Base-by-base conservation (phyloP, 2,888 invertebrate species). In the Leucophenga maculata region DNA sequence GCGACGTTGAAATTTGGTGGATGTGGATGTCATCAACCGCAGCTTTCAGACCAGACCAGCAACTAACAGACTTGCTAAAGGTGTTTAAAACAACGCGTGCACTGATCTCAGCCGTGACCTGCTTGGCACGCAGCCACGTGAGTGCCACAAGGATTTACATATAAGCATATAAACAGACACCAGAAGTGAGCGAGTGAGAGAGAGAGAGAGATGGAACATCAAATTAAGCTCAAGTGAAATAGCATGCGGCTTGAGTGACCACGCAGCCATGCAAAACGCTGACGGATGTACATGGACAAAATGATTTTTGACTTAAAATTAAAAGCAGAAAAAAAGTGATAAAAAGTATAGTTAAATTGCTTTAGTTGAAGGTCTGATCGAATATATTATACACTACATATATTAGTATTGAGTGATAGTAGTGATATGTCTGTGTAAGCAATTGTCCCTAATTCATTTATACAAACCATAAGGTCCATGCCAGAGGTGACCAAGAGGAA, bases 61-160 rank as follows among this genome's bases (percentile, higher is more conserved):
- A 16, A 74, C 68, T 64, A 48, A 46, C 32, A 32, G 18, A 22
- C 32, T 48, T 20, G 20, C 66, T 59, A 64, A 67, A 55, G 62
- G 68, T 52, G 68, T 18, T 44, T 60, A 60, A 50, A 44, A 14
- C 60, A 60, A 46, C 46, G 66, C 52, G 13, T 44, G 67, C 73
- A 75, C 55, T 65, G 72, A 69, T 69, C 65, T 65, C 69, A 68
- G 72, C 75, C 78, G 75, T 81, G 80, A 83, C 77, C 82, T 75
- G 74, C 67, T 81, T 80, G 82, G 79, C 82, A 75, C 73, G 72
- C 72, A 74, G 73, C 78, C 83, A 77, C 16, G 50, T 50, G 50
- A 16, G 50, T 50, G 18, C 11, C n/a, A 50, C 50, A 6, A 16
- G 39, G 39, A 39, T 26, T 3, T 26, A 26, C 39, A 39, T 3